Percentiles rank a stretch among this genome's conserved stretches.
Evolutionary conservation across 2,797 vertebrate species (phyloP).

Genomic region (Philypnodon macrostomus): DNA sequence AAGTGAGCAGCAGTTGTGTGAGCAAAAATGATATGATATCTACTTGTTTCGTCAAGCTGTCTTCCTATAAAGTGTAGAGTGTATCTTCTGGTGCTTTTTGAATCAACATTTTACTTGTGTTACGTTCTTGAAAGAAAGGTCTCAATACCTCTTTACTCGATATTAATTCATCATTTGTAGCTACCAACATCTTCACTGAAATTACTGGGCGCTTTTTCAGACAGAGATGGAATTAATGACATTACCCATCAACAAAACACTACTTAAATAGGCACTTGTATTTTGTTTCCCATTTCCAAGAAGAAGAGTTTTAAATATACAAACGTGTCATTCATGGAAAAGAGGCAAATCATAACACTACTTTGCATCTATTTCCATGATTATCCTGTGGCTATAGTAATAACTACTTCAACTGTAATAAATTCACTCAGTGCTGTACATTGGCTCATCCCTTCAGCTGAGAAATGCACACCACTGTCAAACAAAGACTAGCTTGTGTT

Average conservation of each 20-base stretch:
- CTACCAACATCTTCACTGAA: slow-evolving; percentile 13
- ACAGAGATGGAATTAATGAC: slow-evolving; percentile 12
- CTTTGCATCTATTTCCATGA: slow-evolving; percentile 33
- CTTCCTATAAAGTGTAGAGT: too few relatives aligned
- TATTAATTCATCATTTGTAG: not conserved
- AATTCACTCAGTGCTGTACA: slow-evolving; percentile 17
- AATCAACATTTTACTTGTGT: too few relatives aligned
- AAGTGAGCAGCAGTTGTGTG: too few relatives aligned
- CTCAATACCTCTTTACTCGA: too few relatives aligned
- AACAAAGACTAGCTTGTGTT: slow-evolving; percentile 11
- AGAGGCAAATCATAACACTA: slow-evolving; percentile 10
- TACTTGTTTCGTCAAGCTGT: too few relatives aligned
- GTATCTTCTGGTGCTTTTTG: not conserved
- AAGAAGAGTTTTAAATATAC: slow-evolving; percentile 14
- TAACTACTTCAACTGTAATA: slow-evolving; percentile 28
- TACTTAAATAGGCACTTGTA: slow-evolving; percentile 11
- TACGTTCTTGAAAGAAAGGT: too few relatives aligned
- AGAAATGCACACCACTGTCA: slow-evolving; percentile 26
- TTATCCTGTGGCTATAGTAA: slow-evolving; percentile 27
- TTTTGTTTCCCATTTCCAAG: slow-evolving; percentile 15
- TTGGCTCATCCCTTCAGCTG: slow-evolving; percentile 15
- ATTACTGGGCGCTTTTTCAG: slow-evolving; percentile 5
- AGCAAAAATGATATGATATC: too few relatives aligned
- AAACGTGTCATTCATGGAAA: slow-evolving; percentile 21
- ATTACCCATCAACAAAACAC: slow-evolving; percentile 1